A percentile compares a stretch with the other conserved stretches of the same genome.
These are phyloP conservation scores for Platichthys flesus DNA, from an alignment of 2,113 vertebrate genomes.

Conservation along the genomic window DNA sequence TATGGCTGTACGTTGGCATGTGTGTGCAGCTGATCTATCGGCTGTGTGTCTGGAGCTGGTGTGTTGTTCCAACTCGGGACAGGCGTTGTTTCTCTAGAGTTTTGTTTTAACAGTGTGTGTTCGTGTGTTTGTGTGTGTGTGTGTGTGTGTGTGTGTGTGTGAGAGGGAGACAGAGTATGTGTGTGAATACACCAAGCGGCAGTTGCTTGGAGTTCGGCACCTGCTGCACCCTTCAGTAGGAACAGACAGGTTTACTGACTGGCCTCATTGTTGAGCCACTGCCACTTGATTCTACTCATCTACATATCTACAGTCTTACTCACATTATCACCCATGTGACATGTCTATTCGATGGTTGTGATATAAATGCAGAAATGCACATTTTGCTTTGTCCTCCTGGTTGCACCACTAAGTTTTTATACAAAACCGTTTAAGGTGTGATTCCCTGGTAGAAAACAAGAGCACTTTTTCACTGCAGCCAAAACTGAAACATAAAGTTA, in stretches of 20 bases:
- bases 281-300: no score
- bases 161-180: neutral
- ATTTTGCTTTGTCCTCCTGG: no score
- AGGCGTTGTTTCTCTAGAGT: constrained; percentile 39
- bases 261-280: constrained; percentile 5
- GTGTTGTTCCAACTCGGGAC: constrained; percentile 39
- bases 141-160: neutral
- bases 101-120: constrained; percentile 59
- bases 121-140: constrained; percentile 16
- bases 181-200: constrained; percentile 1
- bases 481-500: neutral
- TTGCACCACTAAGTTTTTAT: no score
- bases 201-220: constrained; percentile 63
- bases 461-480: no score
- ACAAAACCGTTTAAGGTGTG: no score
- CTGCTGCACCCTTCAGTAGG: constrained; percentile 69
- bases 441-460: no score
- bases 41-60: neutral
- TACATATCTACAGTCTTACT: no score
- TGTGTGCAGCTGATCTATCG: constrained; percentile 54
- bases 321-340: no score
- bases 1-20: constrained; percentile 51
- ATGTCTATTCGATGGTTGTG: no score
- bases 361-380: no score
- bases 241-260: constrained; percentile 65